A percentile compares a stretch with the other conserved stretches of the same genome.
Evolutionary conservation across 2,797 vertebrate genomes (phyloP).

Genomic region (Octomys mimax): DNA sequence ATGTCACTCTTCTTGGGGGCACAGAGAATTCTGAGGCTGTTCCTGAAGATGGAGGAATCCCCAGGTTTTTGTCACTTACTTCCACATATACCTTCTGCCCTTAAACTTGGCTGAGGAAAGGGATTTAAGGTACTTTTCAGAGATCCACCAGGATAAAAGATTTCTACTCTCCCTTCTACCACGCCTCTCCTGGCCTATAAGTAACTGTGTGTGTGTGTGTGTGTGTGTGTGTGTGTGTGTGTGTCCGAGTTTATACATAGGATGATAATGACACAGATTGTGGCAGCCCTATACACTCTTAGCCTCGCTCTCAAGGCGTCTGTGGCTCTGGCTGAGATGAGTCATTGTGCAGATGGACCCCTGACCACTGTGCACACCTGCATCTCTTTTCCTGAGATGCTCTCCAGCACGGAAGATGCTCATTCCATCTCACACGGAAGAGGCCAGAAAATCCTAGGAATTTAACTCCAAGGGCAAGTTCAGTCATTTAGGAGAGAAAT

Average conservation of each 20-base stretch:
- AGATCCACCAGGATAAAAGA: not conserved
- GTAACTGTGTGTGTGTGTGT: not conserved
- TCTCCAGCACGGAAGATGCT: not conserved
- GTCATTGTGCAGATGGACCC: no score
- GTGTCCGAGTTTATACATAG: not conserved
- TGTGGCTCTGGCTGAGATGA: no score
- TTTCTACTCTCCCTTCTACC: not conserved
- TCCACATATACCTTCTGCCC: no score
- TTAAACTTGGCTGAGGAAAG: no score
- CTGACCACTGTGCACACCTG: no score
- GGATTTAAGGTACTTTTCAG: not conserved
- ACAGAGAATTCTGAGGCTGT: not conserved
- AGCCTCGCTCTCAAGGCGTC: not conserved
- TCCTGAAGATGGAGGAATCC: no score
- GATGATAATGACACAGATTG: not conserved
- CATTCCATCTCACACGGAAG: not conserved
- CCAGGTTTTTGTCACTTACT: no score
- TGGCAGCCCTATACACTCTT: not conserved
- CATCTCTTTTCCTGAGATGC: not conserved
- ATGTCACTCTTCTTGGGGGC: not conserved
- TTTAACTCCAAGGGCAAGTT: not conserved
- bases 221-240: not conserved
- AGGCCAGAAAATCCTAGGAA: conserved; percentile 7
- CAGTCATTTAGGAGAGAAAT: not conserved
- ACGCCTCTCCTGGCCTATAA: not conserved